Evolutionary conservation across 2,888 invertebrate species (phyloP).

Genomic region (Coelinius sp.): DNA sequence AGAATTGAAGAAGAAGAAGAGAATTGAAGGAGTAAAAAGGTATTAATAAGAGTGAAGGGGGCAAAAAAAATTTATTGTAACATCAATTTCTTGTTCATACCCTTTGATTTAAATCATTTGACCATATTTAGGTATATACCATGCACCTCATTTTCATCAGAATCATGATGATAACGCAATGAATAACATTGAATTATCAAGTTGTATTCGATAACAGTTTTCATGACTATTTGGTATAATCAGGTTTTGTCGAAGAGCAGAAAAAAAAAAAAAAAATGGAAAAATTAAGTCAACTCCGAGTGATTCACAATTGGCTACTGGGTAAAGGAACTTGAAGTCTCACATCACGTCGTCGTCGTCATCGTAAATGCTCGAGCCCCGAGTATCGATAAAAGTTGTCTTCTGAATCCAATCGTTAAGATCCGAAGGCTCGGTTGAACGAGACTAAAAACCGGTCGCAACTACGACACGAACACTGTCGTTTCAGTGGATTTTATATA

Average conservation of each 20-base stretch:
- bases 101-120: slow-evolving; percentile 6
- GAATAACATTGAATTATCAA: background rate
- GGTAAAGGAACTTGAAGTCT: slow-evolving; percentile 15
- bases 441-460: slow-evolving; percentile 23
- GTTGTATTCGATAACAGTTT: background rate
- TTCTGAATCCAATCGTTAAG: slow-evolving; percentile 47
- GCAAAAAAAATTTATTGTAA: background rate
- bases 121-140: too few species aligned
- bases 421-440: slow-evolving; percentile 23
- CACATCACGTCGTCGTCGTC: slow-evolving; percentile 26
- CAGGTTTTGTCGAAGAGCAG: background rate
- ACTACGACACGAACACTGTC: slow-evolving; percentile 2
- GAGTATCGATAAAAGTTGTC: slow-evolving; percentile 49
- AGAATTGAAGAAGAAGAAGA: slow-evolving; percentile 28
- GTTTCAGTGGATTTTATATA: slow-evolving; percentile 7
- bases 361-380: slow-evolving; percentile 44
- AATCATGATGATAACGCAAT: background rate
- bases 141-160: too few species aligned
- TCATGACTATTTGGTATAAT: background rate
- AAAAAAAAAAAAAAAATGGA: background rate
- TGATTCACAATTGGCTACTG: slow-evolving; percentile 16
- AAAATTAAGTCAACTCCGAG: slow-evolving; percentile 7
- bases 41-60: slow-evolving; percentile 17
- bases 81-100: background rate
- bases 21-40: background rate